Evolutionary conservation across 1,140 invertebrate genomes (phyloP).

Genomic region (Drosophila pectinifera): DNA sequence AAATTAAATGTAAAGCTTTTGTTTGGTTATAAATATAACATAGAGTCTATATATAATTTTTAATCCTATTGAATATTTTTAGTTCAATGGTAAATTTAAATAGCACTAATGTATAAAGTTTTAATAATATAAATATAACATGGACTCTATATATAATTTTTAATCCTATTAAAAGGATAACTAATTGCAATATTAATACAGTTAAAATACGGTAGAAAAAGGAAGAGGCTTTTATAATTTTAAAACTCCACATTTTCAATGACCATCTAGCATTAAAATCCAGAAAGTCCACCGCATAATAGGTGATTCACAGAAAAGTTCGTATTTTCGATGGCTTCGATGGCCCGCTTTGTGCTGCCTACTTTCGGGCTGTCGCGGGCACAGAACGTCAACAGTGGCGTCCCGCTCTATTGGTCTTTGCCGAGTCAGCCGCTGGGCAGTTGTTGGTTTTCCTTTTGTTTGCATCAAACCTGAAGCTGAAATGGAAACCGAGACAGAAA

Average conservation of each 20-base stretch:
- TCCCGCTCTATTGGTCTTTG: conserved; percentile 27
- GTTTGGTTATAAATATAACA: too few species aligned
- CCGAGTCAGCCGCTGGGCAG: conserved; percentile 2
- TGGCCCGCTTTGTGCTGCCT: conserved; percentile 28
- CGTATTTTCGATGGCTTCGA: not conserved
- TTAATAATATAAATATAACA: not conserved
- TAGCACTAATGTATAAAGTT: not conserved
- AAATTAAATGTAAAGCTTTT: too few species aligned
- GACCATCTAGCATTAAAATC: not conserved
- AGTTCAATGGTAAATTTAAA: too few species aligned
- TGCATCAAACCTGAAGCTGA: conserved; percentile 43
- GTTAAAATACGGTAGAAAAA: too few species aligned
- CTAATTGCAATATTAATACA: not conserved
- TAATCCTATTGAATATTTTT: not conserved
- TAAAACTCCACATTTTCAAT: too few species aligned
- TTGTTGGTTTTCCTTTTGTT: conserved; percentile 42
- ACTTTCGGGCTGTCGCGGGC: conserved; percentile 49
- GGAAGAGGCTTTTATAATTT: too few species aligned
- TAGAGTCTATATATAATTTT: too few species aligned
- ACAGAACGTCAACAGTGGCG: conserved; percentile 41
- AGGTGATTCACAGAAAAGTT: not conserved
- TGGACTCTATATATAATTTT: too few species aligned
- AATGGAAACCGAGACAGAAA: conserved; percentile 65
- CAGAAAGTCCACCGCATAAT: not conserved
- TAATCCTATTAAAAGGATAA: too few species aligned